Evolutionary conservation across 1,140 invertebrate genomes (phyloP).

Genomic region (Temnothorax nylanderi): DNA sequence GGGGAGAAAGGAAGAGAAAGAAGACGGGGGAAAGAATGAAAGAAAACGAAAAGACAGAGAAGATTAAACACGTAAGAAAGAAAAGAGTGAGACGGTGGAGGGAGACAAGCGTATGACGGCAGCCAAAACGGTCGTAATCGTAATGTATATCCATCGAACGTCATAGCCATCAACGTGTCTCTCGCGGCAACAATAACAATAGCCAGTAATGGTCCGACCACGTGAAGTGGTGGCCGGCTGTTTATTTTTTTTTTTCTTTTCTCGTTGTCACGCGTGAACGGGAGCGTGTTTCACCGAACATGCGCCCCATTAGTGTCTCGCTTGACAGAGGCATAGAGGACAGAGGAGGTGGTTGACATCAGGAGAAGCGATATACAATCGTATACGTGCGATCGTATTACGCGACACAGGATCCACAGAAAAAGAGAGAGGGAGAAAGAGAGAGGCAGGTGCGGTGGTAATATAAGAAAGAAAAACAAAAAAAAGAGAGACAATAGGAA

Average conservation of each 20-base stretch:
- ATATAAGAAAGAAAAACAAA: conserved; percentile 42
- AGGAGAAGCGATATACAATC: conserved; percentile 44
- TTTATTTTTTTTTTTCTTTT: neutral
- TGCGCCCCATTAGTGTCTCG: conserved; percentile 43
- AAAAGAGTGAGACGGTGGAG: neutral
- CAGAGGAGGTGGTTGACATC: conserved; percentile 19
- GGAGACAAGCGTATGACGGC: conserved; percentile 54
- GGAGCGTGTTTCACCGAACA: conserved; percentile 14
- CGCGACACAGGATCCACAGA: conserved; percentile 22
- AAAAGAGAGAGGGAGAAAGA: neutral
- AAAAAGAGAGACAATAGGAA: conserved; percentile 23
- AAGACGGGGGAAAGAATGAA: neutral
- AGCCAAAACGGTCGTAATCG: conserved; percentile 57
- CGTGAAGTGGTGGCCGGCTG: neutral
- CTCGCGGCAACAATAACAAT: conserved; percentile 41
- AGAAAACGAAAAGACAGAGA: conserved; percentile 53
- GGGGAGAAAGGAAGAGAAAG: conserved; percentile 51
- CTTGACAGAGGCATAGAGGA: conserved; percentile 37
- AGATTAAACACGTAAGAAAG: neutral
- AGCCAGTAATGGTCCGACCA: conserved; percentile 5
- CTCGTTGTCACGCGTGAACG: conserved; percentile 9
- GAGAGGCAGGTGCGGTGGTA: neutral
- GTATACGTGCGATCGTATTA: conserved; percentile 26
- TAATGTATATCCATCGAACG: conserved; percentile 42
- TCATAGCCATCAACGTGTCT: conserved; percentile 41